Evolutionary conservation across 2,888 invertebrate genomes (phyloP), one percentile per base, ranked within the genome.

Genomic region (Tenthredo scrophulariae): DNA sequence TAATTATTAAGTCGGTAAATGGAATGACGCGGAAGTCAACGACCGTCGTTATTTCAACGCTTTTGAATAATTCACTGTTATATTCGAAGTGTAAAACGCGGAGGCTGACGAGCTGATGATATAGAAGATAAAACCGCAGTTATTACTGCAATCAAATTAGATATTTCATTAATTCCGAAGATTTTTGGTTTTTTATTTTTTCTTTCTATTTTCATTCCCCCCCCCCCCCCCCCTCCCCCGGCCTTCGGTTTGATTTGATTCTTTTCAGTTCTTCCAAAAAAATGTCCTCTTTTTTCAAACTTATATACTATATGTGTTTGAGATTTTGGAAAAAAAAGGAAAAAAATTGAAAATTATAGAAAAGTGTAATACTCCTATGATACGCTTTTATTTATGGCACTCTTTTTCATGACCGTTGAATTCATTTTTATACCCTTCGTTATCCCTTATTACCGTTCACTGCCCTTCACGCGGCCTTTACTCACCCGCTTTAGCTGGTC

Each of bases 401-500:
- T n/a, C n/a, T 79, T 58, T 79, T 79, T 33, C 37, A n/a, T 58
- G 29, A n/a, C 18, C 22, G 10, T 40, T 40, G 37, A 33, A 79
- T 79, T 58, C 50, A 58, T 58, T 80, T 40, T 37, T 37, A 37
- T 26, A 62, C 80, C 80, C 80, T 80, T 80, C 80, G 80, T 80
- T 62, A 80, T 80, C 58, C 80, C 80, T 80, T 80, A 80, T 80
- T 80, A 80, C 62, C 79, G 79, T 80, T 80, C 62, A 80, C 58
- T 58, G 26, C 33, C 79, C 79, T 58, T 58, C 22, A 62, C 37
- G 37, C 37, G 58, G 50, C 40, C 79, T 62, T 80, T 80, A 80
- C 80, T 80, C 80, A 50, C 58, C 80, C 37, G 37, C 62, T 77
- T 77, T 77, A 50, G 54, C 62, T 80, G 37, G 13, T 50, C 37